Evolutionary conservation across 2,113 vertebrate genomes (phyloP), one percentile per base, ranked within the genome.

Genomic region (Marmota flaviventris): DNA sequence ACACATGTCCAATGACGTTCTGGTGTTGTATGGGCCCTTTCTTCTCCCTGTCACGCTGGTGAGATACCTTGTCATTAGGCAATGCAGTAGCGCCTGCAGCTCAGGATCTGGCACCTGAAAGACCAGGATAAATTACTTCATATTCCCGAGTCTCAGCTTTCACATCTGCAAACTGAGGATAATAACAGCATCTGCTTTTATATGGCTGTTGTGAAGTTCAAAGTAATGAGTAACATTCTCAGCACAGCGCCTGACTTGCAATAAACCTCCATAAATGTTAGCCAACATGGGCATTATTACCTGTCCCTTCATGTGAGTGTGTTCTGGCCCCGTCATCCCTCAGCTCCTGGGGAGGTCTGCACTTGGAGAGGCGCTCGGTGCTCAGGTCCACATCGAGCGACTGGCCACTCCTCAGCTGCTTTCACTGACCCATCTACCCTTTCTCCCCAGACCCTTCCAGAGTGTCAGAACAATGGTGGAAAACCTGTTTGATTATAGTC

Each of bases 401-500:
- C 63, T 67, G 42, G 48, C 37, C 61, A 73, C 2, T 32, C 88
- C 25, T 45, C 29, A 17, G 18, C n/a, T 32, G 29, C 58, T n/a
- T 32, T 72, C 7, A 0, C 32, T 17, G 76, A 32, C 20, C 70
- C 22, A 58, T 56, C 56, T 7, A 11, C 51, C 8, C 34, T 48
- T 58, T 56, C 22, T 73, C 45, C 45, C 37, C 29, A n/a, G 51
- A 72, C 20, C 91, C 70, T 96, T 97, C 94, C 95, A 97, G 61
- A 94, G 48, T 94, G 53, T 4, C 67, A 32, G 37, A 88, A 89
- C 95, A 83, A 96, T 27, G 92, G 85, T 29, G 20, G 67, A 65
- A 58, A 97, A 96, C 91, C 97, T 93, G 94, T 81, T 96, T 97
- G 96, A 94, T 96, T 93, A 96, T 56, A 90, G 14, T 4, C 91